Base-by-base conservation (phyloP, 2,113 vertebrate species). In the Phylloscopus trochiloides region DNA sequence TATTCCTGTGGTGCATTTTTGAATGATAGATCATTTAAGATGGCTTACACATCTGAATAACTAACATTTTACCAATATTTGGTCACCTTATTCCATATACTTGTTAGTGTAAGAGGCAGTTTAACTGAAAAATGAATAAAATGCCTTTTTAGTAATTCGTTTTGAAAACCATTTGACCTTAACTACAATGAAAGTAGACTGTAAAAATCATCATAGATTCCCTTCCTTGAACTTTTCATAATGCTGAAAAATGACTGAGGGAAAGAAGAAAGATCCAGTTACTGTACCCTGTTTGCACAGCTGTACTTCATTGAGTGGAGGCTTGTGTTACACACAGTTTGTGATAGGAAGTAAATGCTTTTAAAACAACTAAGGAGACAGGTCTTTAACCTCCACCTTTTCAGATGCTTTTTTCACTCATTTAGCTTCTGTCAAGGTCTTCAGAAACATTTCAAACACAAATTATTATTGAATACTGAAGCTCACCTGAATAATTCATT, bases 201-300 rank as follows among this genome's bases (percentile, higher is more conserved):
- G 72, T 94, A 94, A 95, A 93, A 96, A 97, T 94, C 91, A 94
- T 96, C 90, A 82, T 61, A 40, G 93, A 93, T 97, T 95, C 93
- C 77, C 93, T 97, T 96, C 84, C 92, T 94, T 98, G 96, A 97
- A 92, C 94, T 98, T 97, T 97, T 87, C 86, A 90, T 65, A 96
- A 88, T 96, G 87, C 94, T 97, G 83, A 93, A 97, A 97, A 98
- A 92, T 96, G 95, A 80, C 80, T 86, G 96, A 95, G 79, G 70
- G 86, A 89, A 95, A 94, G 86, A 95, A 90, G 65, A 93, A 88
- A 97, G 97, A 97, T 98, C 96, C 92, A 95, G 96, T 97, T 96
- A 97, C 96, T 70, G 81, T 96, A 82, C 92, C 55, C 73, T 99
- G 98, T 99, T 99, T 99, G 96, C 97, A 98, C 99, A 99, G 99